Evolutionary conservation across 2,113 vertebrate genomes (phyloP), one percentile per base, ranked within the genome.

Genomic region (Elgaria multicarinata): DNA sequence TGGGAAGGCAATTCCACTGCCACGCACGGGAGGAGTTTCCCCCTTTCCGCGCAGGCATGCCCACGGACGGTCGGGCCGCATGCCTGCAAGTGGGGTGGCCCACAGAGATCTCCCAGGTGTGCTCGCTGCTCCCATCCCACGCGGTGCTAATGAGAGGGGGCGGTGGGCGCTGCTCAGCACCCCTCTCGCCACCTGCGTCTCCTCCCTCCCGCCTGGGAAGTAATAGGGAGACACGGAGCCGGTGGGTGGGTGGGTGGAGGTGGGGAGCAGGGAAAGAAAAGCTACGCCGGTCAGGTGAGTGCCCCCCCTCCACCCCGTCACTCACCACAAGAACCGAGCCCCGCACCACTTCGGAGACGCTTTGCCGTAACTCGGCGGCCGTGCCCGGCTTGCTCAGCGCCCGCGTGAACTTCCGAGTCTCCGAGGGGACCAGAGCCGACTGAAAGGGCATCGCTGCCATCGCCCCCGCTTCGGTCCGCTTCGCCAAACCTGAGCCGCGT

Each of bases 391-490:
- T 99, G 89, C 99, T 98, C 92, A 99, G 95, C 91, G 98, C 98
- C 90, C 98, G 96, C 75, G 99, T 99, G 96, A 99, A 99, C 95
- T 97, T 99, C 96, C 99, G 98, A 92, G 98, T 99, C 97, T 99
- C 99, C 91, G 98, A 95, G 0, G 97, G 96, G 33, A 53, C 80
- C 58, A 83, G 50, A 10, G 94, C 90, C 88, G 92, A 75, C 31
- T 89, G 91, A 1, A 88, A 55, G 50, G 91, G 85, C 93, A 94
- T 91, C 53, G 90, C 89, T 31, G 64, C 36, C 31, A 44, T 9
- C 16, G 26, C n/a, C 46, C 1, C 81, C 76, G 50, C 50, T 31
- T 16, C 12, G 4, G 10, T 6, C 20, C 66, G n/a, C 67, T 8
- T 14, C n/a, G 42, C 6, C 53, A 50, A 42, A 12, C 3, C 24